Base-by-base conservation (phyloP, 2,888 invertebrate species). In the Rhamphomyia laevipes region DNA sequence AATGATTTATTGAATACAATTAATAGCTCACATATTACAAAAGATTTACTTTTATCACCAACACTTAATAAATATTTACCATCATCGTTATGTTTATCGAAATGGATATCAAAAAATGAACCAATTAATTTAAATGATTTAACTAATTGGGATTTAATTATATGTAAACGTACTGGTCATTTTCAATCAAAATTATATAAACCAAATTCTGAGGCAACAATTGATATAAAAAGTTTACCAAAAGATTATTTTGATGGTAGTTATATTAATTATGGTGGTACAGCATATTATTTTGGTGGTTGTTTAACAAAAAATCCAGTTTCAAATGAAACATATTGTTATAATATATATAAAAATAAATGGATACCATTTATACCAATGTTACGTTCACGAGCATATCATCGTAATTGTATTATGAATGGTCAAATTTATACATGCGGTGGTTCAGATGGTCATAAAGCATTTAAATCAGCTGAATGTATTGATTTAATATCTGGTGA, bases 341-440 rank as follows among this genome's bases (percentile, higher is more conserved):
- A 43, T 12, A 48, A 54, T 48, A 52, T 50, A 13, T 50, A 48
- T 35, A 52, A 53, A 13, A 40, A 52, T 21, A 30, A 40, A 2
- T 58, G 58, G 58, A 51, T 46, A 13, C 17, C 44, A n/a, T 53
- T 54, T 46, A 48, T 51, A n/a, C 51, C 55, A 18, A 46, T 58
- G 23, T 46, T 45, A 9, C 16, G 52, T 16, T 48, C 51, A 16
- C 51, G 56, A 42, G 53, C 56, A 23, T 53, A 56, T 47, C 56
- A 55, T 47, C 46, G 54, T 11, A 55, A 51, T 46, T 46, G 48
- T 42, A 46, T 51, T 12, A 18, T 54, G 1, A 23, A 54, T 45
- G 51, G 45, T 4, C 50, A 30, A 0, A 51, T 56, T 21, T 56
- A 50, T 18, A 50, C 47, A 2, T 10, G 53, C 23, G 56, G 56